Percentiles rank a stretch among this genome's conserved stretches.
phyloP scores from a whole-genome alignment of 2,113 vertebrate genomes.

The Cynocephalus volans region DNA sequence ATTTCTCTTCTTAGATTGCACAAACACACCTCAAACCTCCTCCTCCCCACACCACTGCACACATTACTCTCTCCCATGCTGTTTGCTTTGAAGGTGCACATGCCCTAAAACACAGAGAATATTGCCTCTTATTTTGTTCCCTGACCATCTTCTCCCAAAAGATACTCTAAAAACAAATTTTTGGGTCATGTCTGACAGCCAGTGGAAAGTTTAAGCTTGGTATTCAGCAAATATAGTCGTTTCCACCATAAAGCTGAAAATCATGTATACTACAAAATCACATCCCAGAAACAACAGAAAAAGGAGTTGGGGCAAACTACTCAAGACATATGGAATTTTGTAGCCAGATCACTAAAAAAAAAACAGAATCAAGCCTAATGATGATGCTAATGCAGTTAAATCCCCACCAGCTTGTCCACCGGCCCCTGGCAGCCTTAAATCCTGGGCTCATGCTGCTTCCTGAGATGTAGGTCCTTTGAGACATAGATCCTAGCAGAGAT shows the following conservation, averaged over 20 bases:
- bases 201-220: not conserved
- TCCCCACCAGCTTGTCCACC: not conserved
- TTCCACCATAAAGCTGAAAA: not conserved
- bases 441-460: not conserved
- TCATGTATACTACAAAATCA: not conserved
- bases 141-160: not conserved
- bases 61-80: not conserved
- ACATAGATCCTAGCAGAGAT: not conserved
- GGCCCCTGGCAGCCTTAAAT: not conserved
- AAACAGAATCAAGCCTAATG: not conserved
- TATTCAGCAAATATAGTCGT: not conserved
- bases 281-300: not conserved
- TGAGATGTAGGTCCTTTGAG: not conserved
- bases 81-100: not conserved
- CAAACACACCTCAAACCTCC: not conserved
- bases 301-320: not conserved
- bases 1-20: not conserved
- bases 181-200: not conserved
- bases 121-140: not conserved
- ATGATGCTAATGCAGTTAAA: not conserved
- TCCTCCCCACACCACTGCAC: not conserved
- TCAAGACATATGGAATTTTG: not conserved
- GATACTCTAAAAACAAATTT: not conserved
- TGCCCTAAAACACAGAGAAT: not conserved
- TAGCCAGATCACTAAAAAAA: not conserved